Percentiles rank a stretch among this genome's conserved stretches.
phyloP scores from a whole-genome alignment of 2,113 vertebrate genomes.

The Prionailurus bengalensis region DNA sequence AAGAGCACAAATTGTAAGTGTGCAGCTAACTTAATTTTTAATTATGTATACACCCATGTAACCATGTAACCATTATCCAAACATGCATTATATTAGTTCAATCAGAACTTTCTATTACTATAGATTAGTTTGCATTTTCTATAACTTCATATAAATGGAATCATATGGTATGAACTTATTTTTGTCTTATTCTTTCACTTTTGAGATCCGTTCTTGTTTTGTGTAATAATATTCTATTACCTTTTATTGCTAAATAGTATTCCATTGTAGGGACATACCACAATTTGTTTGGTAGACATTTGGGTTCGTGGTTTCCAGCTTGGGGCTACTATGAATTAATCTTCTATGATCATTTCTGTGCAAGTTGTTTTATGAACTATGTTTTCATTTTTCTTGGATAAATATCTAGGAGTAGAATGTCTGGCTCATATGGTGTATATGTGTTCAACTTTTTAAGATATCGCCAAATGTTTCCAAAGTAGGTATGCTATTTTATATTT shows the following conservation, averaged over 20 bases:
- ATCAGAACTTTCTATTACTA: background rate
- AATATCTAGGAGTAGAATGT: background rate
- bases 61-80: background rate
- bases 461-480: background rate
- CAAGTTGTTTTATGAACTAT: background rate
- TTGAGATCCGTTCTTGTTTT: slow-evolving; percentile 6
- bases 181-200: background rate
- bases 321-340: background rate
- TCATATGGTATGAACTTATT: background rate
- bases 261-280: background rate
- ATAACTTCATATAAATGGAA: background rate
- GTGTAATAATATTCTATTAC: background rate
- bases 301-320: background rate
- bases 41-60: background rate
- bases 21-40: background rate
- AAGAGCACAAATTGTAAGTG: background rate
- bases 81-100: background rate
- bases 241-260: background rate
- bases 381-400: background rate
- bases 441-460: background rate
- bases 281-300: background rate
- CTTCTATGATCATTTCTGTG: background rate
- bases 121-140: background rate
- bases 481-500: background rate
- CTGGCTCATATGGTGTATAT: background rate